phyloP scores from a whole-genome alignment of 2,888 invertebrate species.

The Agrotis exclamationis region DNA sequence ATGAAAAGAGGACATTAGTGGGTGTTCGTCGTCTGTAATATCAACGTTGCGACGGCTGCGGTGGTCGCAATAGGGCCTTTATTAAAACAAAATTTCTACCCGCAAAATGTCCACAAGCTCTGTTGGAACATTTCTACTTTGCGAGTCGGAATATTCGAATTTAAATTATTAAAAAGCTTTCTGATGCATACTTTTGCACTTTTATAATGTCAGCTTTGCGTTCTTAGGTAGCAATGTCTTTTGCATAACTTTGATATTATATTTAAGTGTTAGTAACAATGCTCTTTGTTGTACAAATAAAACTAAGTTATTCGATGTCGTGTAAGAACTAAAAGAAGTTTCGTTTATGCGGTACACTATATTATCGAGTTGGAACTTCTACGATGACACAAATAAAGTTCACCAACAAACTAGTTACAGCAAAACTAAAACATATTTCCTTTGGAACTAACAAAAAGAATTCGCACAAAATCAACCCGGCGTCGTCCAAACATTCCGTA shows the following conservation, averaged over 20 bases:
- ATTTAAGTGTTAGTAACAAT: conserved; percentile 26
- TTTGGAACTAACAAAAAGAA: conserved; percentile 51
- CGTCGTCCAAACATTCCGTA: conserved; percentile 61
- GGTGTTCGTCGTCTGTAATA: conserved; percentile 86
- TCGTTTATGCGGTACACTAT: conserved; percentile 15
- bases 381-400: conserved; percentile 52
- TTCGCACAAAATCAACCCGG: conserved; percentile 56
- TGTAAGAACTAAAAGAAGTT: conserved; percentile 18
- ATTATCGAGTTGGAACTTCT: conserved; percentile 34
- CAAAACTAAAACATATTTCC: conserved; percentile 58
- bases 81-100: conserved; percentile 90
- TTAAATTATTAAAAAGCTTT: conserved; percentile 72
- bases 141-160: conserved; percentile 69
- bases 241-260: conserved; percentile 34
- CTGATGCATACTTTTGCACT: conserved; percentile 48
- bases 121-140: conserved; percentile 72
- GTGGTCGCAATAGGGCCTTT: conserved; percentile 84
- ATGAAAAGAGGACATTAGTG: conserved; percentile 88
- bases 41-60: conserved; percentile 86
- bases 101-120: conserved; percentile 86
- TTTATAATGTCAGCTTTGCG: conserved; percentile 31
- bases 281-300: conserved; percentile 23
- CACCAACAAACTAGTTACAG: conserved; percentile 42
- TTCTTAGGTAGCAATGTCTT: conserved; percentile 16
- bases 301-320: conserved; percentile 24